Conservation (phyloP, 2,888 invertebrate species). For the Leistus spinibarbis region DNA sequence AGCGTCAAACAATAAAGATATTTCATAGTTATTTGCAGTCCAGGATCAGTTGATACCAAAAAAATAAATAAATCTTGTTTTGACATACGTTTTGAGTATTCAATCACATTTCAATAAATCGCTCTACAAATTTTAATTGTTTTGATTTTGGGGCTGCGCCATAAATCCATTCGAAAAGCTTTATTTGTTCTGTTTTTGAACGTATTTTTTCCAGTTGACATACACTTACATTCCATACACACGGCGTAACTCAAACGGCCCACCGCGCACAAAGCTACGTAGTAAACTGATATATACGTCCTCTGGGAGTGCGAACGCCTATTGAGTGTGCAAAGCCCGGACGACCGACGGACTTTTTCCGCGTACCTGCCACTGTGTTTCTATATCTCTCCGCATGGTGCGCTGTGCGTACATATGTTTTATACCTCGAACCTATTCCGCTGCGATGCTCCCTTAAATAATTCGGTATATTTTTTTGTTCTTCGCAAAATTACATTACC, state of each 20-base stretch:
- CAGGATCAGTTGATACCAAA: no score
- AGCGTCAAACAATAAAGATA: not conserved
- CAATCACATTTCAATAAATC: not conserved
- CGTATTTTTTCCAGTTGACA: not conserved
- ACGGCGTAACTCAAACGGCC: not conserved
- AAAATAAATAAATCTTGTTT: not conserved
- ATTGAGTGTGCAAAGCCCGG: not conserved
- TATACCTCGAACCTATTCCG: constrained; percentile 14
- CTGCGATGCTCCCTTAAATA: not conserved
- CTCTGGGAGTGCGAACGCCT: not conserved
- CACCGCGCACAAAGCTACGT: not conserved
- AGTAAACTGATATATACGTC: constrained; percentile 18
- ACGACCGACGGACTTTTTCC: constrained; percentile 20
- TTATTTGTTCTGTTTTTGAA: not conserved
- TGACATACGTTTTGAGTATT: not conserved
- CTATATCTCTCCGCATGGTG: not conserved
- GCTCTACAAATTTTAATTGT: not conserved
- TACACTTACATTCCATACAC: constrained; percentile 1
- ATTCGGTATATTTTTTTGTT: not conserved
- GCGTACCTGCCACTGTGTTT: constrained; percentile 21
- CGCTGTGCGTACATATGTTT: no score
- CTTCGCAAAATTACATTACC: constrained; percentile 15
- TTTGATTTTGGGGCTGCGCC: not conserved
- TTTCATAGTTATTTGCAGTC: not conserved
- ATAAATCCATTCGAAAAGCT: not conserved